Base-by-base conservation (phyloP, 2,888 invertebrate species). In the Notodonta ziczac region DNA sequence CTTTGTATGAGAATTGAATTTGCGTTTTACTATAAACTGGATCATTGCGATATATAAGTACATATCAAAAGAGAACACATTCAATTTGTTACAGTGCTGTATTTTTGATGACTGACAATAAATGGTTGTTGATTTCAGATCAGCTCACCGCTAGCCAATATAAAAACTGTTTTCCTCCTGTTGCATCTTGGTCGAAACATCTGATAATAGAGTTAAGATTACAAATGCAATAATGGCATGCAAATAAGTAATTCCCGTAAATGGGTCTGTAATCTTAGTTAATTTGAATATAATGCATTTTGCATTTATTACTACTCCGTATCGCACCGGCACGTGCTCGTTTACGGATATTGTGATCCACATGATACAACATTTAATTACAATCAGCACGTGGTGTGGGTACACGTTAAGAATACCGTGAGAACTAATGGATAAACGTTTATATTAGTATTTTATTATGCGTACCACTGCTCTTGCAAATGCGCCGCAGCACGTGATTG, bases 361-460 rank as follows among this genome's bases (percentile, higher is more conserved):
- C 74, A 74, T 86, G 82, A 82, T 77, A 84, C 82, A 81, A 72
- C 66, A 72, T 83, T 85, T 89, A 87, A 89, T 87, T 86, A 77
- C 71, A 81, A 80, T 80, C 69, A 72, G 72, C 88, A 90, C 90
- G 88, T 88, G 87, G 78, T 69, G 24, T 53, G 39, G 24, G 64
- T 61, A 70, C 88, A 87, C 85, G 86, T 85, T 86, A 76, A 69
- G 69, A 69, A 80, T 76, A 74, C 80, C 78, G 79, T 79, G 83
- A 81, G 80, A 78, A 74, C 67, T 66, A 61, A 54, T 39, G 58
- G 58, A 66, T 65, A 58, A 60, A 62, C 48, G 67, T 66, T 69
- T 57, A 61, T 64, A 65, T 70, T 70, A 70, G 70, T 66, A 67
- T 67, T 60, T 67, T 63, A 69, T 65, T 72, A 72, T 72, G 68